A percentile compares a stretch with the other conserved stretches of the same genome.
phyloP scores from a whole-genome alignment of 2,113 vertebrate species.

The Plectropomus leopardus region DNA sequence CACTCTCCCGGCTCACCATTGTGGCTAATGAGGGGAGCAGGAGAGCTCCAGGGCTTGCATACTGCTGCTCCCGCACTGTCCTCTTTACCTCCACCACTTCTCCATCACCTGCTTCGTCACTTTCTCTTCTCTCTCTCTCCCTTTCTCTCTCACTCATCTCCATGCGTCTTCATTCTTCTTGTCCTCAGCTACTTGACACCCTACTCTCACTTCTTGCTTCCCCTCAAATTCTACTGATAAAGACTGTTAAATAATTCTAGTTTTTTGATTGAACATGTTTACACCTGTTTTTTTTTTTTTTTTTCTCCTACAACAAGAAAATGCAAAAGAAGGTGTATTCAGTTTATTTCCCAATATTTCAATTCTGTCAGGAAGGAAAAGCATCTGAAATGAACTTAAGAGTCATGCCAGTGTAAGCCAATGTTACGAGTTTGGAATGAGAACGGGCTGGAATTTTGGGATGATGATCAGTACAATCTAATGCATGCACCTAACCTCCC shows the following conservation, averaged over 20 bases:
- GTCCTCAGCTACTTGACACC: not conserved
- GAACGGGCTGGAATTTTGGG: no score
- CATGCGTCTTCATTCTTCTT: not conserved
- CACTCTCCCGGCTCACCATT: slow-evolving; percentile 65
- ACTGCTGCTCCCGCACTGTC: slow-evolving; percentile 16
- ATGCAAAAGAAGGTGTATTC: not conserved
- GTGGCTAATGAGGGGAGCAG: slow-evolving; percentile 70
- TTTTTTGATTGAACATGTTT: no score
- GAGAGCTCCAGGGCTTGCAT: slow-evolving; percentile 36
- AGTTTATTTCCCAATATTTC: not conserved
- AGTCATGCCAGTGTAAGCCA: not conserved
- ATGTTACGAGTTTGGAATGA: not conserved
- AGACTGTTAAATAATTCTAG: no score
- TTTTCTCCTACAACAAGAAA: not conserved
- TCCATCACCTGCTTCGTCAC: slow-evolving; percentile 18
- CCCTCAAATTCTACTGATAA: slow-evolving; percentile 2
- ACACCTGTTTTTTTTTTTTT: no score
- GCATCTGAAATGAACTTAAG: not conserved
- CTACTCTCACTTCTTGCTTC: not conserved
- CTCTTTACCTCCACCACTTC: slow-evolving; percentile 28
- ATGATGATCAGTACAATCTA: no score
- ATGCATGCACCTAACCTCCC: no score
- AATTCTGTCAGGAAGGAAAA: not conserved
- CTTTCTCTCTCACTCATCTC: not conserved
- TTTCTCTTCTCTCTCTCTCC: not conserved